A percentile compares a stretch with the other conserved stretches of the same genome.
Conservation (phyloP, 1,140 invertebrate genomes). For the Danaus plexippus region DNA sequence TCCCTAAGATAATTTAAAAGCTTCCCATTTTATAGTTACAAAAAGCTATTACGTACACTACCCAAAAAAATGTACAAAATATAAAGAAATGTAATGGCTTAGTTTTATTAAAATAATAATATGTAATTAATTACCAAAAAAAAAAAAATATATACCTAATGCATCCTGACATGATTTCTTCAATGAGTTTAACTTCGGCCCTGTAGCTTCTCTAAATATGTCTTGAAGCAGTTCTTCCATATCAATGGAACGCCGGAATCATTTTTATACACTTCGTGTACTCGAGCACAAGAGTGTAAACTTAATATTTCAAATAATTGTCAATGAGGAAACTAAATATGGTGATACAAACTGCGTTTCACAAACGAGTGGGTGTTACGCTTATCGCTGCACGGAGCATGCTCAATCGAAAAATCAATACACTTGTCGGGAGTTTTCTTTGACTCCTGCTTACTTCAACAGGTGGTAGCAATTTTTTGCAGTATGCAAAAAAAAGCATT, state of each 20-base stretch:
- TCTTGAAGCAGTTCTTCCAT: slow-evolving; percentile 89
- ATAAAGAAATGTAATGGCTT: too few species aligned
- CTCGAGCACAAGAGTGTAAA: not conserved
- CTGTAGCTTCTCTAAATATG: slow-evolving; percentile 83
- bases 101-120: not conserved
- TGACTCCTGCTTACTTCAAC: slow-evolving; percentile 28
- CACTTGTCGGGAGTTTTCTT: slow-evolving; percentile 14
- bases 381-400: slow-evolving; percentile 40
- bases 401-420: slow-evolving; percentile 52
- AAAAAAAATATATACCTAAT: slow-evolving; percentile 73
- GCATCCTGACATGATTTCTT: slow-evolving; percentile 86
- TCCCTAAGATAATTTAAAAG: too few species aligned
- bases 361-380: slow-evolving; percentile 32
- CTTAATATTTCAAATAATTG: slow-evolving; percentile 3
- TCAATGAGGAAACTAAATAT: not conserved
- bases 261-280: slow-evolving; percentile 10
- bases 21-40: too few species aligned
- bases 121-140: not conserved
- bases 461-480: slow-evolving; percentile 20
- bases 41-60: too few species aligned
- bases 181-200: slow-evolving; percentile 79
- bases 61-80: too few species aligned
- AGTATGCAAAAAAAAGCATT: too few species aligned
- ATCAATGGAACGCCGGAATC: slow-evolving; percentile 28
- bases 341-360: slow-evolving; percentile 18